Conservation (phyloP, 2,113 vertebrate species). For the Ailuropoda melanoleuca region DNA sequence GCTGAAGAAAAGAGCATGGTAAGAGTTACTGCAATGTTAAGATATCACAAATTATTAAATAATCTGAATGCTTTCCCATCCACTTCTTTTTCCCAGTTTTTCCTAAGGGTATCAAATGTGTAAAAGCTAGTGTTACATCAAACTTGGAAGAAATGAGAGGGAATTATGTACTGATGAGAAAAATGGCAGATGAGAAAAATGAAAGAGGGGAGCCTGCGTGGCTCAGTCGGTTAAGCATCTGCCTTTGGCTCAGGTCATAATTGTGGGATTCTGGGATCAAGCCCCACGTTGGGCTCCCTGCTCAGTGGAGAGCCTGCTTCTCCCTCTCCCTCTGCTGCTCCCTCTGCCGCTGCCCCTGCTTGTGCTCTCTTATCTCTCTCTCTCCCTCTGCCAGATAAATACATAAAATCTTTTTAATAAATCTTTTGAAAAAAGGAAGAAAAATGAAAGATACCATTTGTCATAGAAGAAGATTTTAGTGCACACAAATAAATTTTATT, state of each 20-base stretch:
- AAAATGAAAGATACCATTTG: not conserved
- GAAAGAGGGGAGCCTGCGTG: not conserved
- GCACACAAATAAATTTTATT: not conserved
- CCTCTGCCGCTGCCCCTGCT: not conserved
- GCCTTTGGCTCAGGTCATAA: not conserved
- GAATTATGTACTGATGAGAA: slow-evolving; percentile 17
- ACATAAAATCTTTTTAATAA: not conserved
- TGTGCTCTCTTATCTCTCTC: not conserved
- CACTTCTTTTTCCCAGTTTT: not conserved
- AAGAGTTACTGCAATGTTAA: not conserved
- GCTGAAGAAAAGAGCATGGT: not conserved
- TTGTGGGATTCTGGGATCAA: not conserved
- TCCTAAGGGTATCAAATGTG: not conserved
- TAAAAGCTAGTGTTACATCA: not conserved
- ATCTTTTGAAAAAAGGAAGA: not conserved
- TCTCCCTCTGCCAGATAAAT: not conserved
- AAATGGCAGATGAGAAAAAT: slow-evolving; percentile 10
- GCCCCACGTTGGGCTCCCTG: not conserved
- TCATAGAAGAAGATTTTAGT: not conserved
- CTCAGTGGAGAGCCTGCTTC: not conserved
- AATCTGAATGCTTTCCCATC: not conserved
- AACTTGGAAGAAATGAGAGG: not conserved
- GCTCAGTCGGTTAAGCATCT: not conserved
- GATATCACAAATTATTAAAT: not conserved
- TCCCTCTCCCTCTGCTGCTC: not conserved